Conservation (phyloP, 2,113 vertebrate species). For the Copsychus sechellarum region DNA sequence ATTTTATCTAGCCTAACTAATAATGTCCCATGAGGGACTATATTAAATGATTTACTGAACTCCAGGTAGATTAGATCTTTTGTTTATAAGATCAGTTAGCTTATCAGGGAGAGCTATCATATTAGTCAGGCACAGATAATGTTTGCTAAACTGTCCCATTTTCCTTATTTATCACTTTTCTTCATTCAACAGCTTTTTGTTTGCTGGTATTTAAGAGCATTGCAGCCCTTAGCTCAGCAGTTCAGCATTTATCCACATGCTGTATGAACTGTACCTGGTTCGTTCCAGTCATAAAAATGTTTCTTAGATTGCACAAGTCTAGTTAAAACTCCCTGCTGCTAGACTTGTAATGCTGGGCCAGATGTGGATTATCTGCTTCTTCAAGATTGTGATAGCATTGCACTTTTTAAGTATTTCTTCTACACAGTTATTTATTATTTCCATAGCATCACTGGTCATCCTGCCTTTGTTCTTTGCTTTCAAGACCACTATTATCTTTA, state of each 20-base stretch:
- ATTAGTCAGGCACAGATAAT: not conserved
- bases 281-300: not conserved
- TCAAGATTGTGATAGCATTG: not conserved
- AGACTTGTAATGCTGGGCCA: not conserved
- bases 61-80: conserved; percentile 32
- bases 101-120: not conserved
- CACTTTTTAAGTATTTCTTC: not conserved
- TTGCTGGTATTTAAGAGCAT: not conserved
- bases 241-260: not conserved
- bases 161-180: not conserved
- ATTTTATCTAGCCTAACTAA: conserved; percentile 33
- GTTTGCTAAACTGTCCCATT: not conserved
- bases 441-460: not conserved
- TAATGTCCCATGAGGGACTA: conserved; percentile 1
- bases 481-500: not conserved
- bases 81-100: conserved; percentile 5
- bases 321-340: not conserved
- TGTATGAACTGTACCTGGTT: not conserved
- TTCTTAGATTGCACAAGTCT: not conserved
- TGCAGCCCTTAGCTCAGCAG: not conserved
- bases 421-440: not conserved
- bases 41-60: conserved; percentile 31
- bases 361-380: not conserved
- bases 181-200: not conserved
- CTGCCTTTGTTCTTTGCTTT: not conserved